Evolutionary conservation across 2,113 vertebrate genomes (phyloP).

Genomic region (Aix galericulata): DNA sequence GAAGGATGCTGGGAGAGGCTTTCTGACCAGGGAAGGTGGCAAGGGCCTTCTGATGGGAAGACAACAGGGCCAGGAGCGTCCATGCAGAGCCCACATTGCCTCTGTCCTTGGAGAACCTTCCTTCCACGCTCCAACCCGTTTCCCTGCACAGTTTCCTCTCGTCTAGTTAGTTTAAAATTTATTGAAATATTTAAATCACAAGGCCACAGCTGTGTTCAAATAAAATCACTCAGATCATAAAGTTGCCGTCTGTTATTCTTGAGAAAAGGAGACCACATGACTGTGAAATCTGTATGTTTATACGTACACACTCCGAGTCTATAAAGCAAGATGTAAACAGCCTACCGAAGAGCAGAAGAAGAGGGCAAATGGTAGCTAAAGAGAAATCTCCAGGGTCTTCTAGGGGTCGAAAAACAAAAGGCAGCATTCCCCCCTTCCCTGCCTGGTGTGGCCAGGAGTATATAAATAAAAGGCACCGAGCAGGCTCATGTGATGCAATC

Average conservation of each 20-base stretch:
- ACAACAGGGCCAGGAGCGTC: background rate
- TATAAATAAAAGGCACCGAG: slow-evolving; percentile 60
- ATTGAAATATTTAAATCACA: slow-evolving; percentile 69
- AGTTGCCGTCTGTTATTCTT: slow-evolving; percentile 63
- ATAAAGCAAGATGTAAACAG: background rate
- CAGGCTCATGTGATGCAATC: slow-evolving; percentile 61
- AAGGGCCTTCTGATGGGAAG: background rate
- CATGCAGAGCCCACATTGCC: background rate
- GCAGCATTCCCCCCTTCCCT: background rate
- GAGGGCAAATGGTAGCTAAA: background rate
- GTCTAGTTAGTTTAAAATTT: slow-evolving; percentile 65
- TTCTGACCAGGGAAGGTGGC: background rate
- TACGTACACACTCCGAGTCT: background rate
- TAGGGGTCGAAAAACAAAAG: slow-evolving; percentile 23
- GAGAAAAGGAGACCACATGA: slow-evolving; percentile 14
- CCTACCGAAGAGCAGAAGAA: background rate
- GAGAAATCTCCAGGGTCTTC: background rate
- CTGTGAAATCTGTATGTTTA: background rate
- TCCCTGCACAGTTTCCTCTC: slow-evolving; percentile 9
- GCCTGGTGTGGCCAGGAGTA: background rate
- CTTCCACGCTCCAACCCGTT: background rate
- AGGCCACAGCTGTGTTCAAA: slow-evolving; percentile 68
- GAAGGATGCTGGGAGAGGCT: background rate
- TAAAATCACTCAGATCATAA: slow-evolving; percentile 73
- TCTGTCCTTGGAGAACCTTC: background rate